Evolutionary conservation across 1,140 invertebrate species (phyloP), one percentile per base, ranked within the genome.

Genomic region (Tribolium madens): DNA sequence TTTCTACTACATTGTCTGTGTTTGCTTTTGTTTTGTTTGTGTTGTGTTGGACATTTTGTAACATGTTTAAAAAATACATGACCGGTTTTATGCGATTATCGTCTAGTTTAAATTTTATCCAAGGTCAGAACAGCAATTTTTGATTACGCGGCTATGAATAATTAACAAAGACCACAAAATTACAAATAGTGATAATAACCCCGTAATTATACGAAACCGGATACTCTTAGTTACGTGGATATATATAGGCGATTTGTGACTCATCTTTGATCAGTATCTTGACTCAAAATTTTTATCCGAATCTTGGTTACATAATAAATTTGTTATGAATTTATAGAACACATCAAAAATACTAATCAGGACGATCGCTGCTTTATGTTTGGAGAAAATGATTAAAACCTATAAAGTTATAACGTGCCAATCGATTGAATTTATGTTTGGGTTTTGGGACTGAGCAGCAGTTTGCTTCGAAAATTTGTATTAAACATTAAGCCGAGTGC

Each of bases 1-100:
- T 64, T 64, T 64, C 57, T 64, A 64, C 57, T 12, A 64, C 31
- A 33, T 13, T 18, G 57, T 64, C 26, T 15, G 57, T 33, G 52
- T 64, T 64, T 64, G 57, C 26, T 64, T 64, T 31, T 64, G 57
- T 64, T 33, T 31, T 64, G 57, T 53, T 15, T 53, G 14, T 53
- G 52, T 57, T 57, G 52, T 57, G 52, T 15, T 17, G 15, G 17
- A 57, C n/a, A 4, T 42, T 9, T 2, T 36, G 33, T 36, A 2
- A 31, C 12, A 4, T 57, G 15, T 21, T 21, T 7, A 21, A 57
- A 57, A 57, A 57, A 57, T 18, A 18, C 52, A 21, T 57, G 10
- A 57, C 18, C 15, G 15, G 52, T 57, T 57, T 52, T 57, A 10
- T 18, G 52, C 18, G 52, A 57, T 57, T 18, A 26, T 57, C 52